These are phyloP conservation scores for Mesorhabditis spiculigera DNA, from an alignment of 2,888 invertebrate genomes.

Conservation along the genomic window DNA sequence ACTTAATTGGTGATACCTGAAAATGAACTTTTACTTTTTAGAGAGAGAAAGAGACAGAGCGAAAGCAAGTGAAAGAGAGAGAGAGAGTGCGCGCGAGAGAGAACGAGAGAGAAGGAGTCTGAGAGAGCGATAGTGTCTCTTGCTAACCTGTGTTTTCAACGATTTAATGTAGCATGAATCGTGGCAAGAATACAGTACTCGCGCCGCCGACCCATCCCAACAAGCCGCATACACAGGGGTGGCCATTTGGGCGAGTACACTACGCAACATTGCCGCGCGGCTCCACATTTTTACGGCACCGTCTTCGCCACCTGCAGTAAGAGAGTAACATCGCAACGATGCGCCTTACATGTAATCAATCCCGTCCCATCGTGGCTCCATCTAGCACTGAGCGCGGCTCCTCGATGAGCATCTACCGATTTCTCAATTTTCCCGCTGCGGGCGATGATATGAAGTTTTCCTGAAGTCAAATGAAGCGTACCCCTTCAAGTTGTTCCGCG, in stretches of 20 bases:
- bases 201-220: conserved; percentile 47
- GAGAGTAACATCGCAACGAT: background rate
- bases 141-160: conserved; percentile 59
- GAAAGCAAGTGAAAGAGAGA: too few species aligned
- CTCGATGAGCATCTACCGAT: conserved; percentile 81
- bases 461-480: conserved; percentile 58
- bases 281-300: conserved; percentile 96
- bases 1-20: conserved; percentile 63
- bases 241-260: conserved; percentile 73
- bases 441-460: conserved; percentile 81
- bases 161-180: conserved; percentile 67
- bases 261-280: conserved; percentile 81
- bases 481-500: too few species aligned
- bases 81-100: too few species aligned
- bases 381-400: conserved; percentile 78
- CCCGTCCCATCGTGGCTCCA: conserved; percentile 95
- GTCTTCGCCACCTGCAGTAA: conserved; percentile 80
- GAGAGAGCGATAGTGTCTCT: background rate
- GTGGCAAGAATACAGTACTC: conserved; percentile 66
- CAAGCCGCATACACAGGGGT: conserved; percentile 61
- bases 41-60: background rate
- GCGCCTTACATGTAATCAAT: conserved; percentile 74
- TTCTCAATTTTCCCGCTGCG: conserved; percentile 87
- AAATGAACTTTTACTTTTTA: conserved; percentile 34
- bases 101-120: too few species aligned